A percentile compares a stretch with the other conserved stretches of the same genome.
These are phyloP conservation scores for Branchinecta sandiegonensis DNA, from an alignment of 2,888 invertebrate genomes.

Conservation along the genomic window DNA sequence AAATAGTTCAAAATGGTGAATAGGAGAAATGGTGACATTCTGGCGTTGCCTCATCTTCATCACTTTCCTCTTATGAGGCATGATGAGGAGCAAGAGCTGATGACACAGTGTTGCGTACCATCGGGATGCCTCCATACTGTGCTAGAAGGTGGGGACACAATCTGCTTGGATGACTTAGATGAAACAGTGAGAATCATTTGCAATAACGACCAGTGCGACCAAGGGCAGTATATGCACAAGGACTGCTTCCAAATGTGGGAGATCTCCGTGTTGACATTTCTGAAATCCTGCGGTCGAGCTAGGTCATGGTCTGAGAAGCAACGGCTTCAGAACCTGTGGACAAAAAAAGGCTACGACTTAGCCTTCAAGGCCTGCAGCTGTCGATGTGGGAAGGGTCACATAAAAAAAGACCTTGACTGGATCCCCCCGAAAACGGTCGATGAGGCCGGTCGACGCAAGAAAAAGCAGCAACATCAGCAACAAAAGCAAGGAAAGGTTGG, in stretches of 20 bases:
- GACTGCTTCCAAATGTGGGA: slow-evolving; percentile 94
- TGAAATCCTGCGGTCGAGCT: slow-evolving; percentile 79
- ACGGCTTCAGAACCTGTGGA: slow-evolving; percentile 88
- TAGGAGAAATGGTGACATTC: not conserved
- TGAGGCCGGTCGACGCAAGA: slow-evolving; percentile 36
- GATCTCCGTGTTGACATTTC: slow-evolving; percentile 65
- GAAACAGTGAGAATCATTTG: slow-evolving; percentile 78
- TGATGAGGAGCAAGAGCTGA: not conserved
- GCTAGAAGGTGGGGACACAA: not conserved
- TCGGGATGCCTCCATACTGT: not conserved
- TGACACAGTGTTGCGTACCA: slow-evolving; percentile 4
- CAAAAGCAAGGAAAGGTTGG: slow-evolving; percentile 43
- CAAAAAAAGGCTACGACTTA: slow-evolving; percentile 91
- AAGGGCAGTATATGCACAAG: slow-evolving; percentile 85
- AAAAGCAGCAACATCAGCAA: slow-evolving; percentile 36
- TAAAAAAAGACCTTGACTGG: slow-evolving; percentile 91
- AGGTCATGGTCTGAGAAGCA: slow-evolving; percentile 91
- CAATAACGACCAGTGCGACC: slow-evolving; percentile 80
- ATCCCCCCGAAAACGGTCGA: slow-evolving; percentile 44
- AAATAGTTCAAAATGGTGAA: not conserved
- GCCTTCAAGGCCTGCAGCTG: slow-evolving; percentile 91
- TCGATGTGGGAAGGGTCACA: slow-evolving; percentile 76
- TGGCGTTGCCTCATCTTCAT: not conserved
- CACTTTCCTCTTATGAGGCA: not conserved
- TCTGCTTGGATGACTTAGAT: slow-evolving; percentile 45